Evolutionary conservation across 2,797 vertebrate species (phyloP).

Genomic region (Pangasius larnaudii): DNA sequence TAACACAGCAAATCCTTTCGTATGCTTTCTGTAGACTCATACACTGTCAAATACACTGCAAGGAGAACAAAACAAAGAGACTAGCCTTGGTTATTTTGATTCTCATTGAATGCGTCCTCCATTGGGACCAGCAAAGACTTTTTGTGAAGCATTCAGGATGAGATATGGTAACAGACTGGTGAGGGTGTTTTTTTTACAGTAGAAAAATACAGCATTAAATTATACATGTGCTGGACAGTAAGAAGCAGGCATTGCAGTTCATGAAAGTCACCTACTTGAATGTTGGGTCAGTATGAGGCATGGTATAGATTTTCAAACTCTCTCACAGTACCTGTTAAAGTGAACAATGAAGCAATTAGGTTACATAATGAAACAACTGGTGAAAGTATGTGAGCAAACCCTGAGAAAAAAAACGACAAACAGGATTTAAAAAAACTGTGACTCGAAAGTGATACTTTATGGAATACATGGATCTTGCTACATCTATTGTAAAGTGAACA

Average conservation of each 20-base stretch:
- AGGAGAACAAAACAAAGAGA: conserved; percentile 37
- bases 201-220: not conserved
- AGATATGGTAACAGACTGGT: not conserved
- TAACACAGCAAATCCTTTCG: not conserved
- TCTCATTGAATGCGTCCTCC: not conserved
- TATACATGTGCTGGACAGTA: not conserved
- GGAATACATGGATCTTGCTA: too few species aligned
- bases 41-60: not conserved
- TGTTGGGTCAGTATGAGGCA: conserved; percentile 32
- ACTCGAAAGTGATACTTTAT: too few species aligned
- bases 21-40: not conserved
- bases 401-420: too few species aligned
- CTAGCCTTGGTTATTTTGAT: conserved; percentile 28
- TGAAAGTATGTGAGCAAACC: not conserved
- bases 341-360: conserved; percentile 13
- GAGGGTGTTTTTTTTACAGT: not conserved
- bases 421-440: too few species aligned
- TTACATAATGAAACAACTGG: not conserved
- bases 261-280: not conserved
- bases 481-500: too few species aligned
- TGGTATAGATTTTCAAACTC: conserved; percentile 15
- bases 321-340: conserved; percentile 23
- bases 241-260: not conserved
- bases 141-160: not conserved
- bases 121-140: not conserved